Conservation (phyloP, 2,113 vertebrate species). For the Odobenus rosmarus region DNA sequence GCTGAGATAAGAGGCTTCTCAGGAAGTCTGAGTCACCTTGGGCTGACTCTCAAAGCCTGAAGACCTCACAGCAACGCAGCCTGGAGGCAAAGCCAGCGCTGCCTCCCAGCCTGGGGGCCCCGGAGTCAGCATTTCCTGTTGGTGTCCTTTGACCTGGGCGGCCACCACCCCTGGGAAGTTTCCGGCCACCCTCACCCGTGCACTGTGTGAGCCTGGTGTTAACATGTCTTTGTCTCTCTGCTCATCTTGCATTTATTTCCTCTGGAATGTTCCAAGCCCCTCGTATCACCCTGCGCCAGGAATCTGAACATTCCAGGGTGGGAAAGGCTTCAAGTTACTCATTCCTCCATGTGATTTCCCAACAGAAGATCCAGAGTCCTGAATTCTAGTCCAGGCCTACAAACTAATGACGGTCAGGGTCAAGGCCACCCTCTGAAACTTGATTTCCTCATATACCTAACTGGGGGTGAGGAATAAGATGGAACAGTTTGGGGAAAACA, state of each 20-base stretch:
- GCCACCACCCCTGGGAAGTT: background rate
- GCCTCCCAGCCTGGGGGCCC: background rate
- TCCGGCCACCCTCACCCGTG: background rate
- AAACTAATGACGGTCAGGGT: background rate
- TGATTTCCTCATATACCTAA: background rate
- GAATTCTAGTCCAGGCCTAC: background rate
- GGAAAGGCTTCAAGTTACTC: background rate
- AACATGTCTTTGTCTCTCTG: conserved; percentile 15
- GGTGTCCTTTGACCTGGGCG: background rate
- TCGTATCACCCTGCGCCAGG: background rate
- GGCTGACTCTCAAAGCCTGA: background rate
- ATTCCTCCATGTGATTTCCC: background rate
- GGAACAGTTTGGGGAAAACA: background rate
- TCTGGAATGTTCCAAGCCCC: conserved; percentile 65
- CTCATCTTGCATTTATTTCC: conserved; percentile 58
- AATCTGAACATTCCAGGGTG: conserved; percentile 47
- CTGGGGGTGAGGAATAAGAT: background rate
- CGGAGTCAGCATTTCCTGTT: conserved; percentile 31
- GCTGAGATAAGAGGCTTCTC: conserved; percentile 69
- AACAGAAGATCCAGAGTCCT: background rate
- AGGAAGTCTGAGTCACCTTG: conserved; percentile 76
- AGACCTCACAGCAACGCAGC: background rate
- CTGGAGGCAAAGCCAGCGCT: background rate
- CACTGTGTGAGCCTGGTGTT: background rate
- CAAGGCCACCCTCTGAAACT: background rate